Conservation (phyloP, 2,888 invertebrate species). For the Deladenus siricidicola region DNA sequence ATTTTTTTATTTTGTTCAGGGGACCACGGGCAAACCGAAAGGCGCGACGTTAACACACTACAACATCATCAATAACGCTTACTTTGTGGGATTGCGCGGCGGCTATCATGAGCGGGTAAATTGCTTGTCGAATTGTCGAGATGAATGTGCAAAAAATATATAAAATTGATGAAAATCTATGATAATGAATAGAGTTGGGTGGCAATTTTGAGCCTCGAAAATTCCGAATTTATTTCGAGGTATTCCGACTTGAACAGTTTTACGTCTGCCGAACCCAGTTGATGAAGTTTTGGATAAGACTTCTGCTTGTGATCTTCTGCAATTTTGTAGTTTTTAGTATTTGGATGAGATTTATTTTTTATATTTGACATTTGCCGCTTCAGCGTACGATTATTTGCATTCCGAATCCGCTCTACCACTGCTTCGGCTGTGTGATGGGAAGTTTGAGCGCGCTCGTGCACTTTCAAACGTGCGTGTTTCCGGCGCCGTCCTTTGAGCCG, state of each 20-base stretch:
- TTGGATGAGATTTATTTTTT: too few species aligned
- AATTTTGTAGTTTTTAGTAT: too few species aligned
- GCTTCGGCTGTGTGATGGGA: conserved; percentile 67
- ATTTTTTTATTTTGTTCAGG: too few species aligned
- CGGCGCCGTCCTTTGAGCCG: conserved; percentile 59
- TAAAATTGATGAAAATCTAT: too few species aligned
- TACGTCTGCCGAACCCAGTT: too few species aligned
- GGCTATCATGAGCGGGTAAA: conserved; percentile 53
- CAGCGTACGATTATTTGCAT: conserved; percentile 44
- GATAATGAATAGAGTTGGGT: background rate
- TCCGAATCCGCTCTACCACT: conserved; percentile 60
- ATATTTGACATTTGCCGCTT: too few species aligned
- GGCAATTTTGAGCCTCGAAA: background rate
- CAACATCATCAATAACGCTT: conserved; percentile 69
- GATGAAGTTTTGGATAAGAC: too few species aligned
- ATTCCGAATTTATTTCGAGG: too few species aligned
- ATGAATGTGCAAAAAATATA: too few species aligned
- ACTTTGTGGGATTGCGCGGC: conserved; percentile 60
- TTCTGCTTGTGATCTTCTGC: too few species aligned
- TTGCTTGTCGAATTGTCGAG: too few species aligned
- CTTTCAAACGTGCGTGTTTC: conserved; percentile 55
- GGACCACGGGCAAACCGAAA: conserved; percentile 74
- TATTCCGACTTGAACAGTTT: too few species aligned
- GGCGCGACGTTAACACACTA: conserved; percentile 64
- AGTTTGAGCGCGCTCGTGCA: conserved; percentile 60